phyloP scores from a whole-genome alignment of 2,113 vertebrate genomes.

The Brachypodius melanocephalos region DNA sequence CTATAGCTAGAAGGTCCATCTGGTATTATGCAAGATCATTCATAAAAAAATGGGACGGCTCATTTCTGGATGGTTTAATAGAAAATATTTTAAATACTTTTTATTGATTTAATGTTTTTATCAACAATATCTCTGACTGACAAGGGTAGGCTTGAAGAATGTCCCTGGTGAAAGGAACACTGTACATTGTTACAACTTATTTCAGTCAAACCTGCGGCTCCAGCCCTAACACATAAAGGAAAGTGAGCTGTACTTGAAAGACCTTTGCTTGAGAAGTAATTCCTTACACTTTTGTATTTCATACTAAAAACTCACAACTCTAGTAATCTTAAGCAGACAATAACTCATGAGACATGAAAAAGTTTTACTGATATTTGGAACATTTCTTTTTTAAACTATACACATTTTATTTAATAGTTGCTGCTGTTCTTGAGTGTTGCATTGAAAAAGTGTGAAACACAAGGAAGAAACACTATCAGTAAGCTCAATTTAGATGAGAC shows the following conservation, averaged over 20 bases:
- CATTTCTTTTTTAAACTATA: not conserved
- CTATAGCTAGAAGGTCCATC: not conserved
- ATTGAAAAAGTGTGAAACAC: not conserved
- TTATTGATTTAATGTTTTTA: conserved; percentile 4
- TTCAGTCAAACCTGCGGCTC: not conserved
- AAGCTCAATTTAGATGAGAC: not conserved
- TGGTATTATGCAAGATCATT: not conserved
- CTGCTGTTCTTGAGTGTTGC: not conserved
- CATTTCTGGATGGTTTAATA: not conserved
- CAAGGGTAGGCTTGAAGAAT: not conserved
- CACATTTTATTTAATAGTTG: not conserved
- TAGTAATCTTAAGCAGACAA: not conserved
- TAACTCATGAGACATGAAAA: not conserved
- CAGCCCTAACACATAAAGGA: not conserved
- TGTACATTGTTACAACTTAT: not conserved
- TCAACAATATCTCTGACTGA: not conserved
- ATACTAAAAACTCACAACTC: not conserved
- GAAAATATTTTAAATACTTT: conserved; percentile 3
- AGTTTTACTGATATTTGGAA: not conserved
- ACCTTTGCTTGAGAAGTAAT: not conserved
- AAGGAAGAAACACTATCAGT: not conserved
- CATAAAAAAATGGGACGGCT: not conserved
- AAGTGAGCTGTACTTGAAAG: not conserved
- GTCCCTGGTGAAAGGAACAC: not conserved
- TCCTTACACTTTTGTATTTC: not conserved